Conservation (phyloP, 2,888 invertebrate genomes). For the Hydrotaea cyrtoneurina region DNA sequence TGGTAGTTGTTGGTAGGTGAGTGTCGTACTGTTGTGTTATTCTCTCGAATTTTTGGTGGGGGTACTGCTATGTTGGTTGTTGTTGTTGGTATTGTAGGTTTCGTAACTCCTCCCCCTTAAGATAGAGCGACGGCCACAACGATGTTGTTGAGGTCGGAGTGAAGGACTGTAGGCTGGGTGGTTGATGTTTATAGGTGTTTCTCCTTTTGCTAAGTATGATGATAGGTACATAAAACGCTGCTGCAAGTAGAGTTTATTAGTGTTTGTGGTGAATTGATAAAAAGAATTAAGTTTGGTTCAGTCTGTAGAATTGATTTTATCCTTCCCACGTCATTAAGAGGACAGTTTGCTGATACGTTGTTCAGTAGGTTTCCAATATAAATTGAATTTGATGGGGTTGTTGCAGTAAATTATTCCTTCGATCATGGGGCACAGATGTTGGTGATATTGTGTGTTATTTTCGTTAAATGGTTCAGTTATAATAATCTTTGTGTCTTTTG, state of each 20-base stretch:
- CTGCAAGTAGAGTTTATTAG: slow-evolving; percentile 51
- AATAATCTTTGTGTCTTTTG: too few species aligned
- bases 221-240: not conserved
- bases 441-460: too few species aligned
- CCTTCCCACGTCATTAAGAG: slow-evolving; percentile 42
- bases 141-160: not conserved
- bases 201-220: not conserved
- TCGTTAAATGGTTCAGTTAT: too few species aligned
- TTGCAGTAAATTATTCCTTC: too few species aligned
- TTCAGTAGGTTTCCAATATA: slow-evolving; percentile 39
- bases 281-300: slow-evolving; percentile 46
- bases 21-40: too few species aligned
- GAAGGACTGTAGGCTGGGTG: not conserved
- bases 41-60: too few species aligned
- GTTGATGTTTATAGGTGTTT: not conserved
- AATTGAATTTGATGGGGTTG: too few species aligned
- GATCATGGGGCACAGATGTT: too few species aligned
- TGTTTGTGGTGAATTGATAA: slow-evolving; percentile 31
- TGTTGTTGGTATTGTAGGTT: too few species aligned
- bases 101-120: too few species aligned
- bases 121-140: not conserved
- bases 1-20: too few species aligned
- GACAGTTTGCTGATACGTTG: slow-evolving; percentile 45
- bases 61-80: too few species aligned
- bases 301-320: slow-evolving; percentile 38